Percentiles rank a stretch among this genome's conserved stretches.
Conservation (phyloP, 1,140 invertebrate genomes). For the Apis mellifera region Amel_HAv3.1 CM009932.2:11543001-11543500, state of each 20-base stretch:
- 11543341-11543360: conserved; percentile 57
- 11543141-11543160: conserved; percentile 76
- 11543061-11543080: conserved; percentile 73
- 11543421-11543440: conserved; percentile 48
- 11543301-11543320: conserved; percentile 30
- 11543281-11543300: not conserved
- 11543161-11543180: conserved; percentile 78
- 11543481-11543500: conserved; percentile 64
- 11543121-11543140: conserved; percentile 73
- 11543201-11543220: not conserved
- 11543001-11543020: conserved; percentile 31
- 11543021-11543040: conserved; percentile 66
- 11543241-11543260: not conserved
- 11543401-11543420: conserved; percentile 23
- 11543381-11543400: conserved; percentile 54
- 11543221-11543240: no score
- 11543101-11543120: conserved; percentile 73
- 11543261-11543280: conserved; percentile 4
- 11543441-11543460: conserved; percentile 50
- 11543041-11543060: conserved; percentile 75
- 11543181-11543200: conserved; percentile 54
- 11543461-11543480: conserved; percentile 60
- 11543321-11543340: conserved; percentile 49
- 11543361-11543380: conserved; percentile 56
- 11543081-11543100: conserved; percentile 77